Percentiles rank a stretch among this genome's conserved stretches.
These are phyloP conservation scores for Aphidius gifuensis DNA, from an alignment of 1,140 invertebrate species.

Conservation along the genomic window DNA sequence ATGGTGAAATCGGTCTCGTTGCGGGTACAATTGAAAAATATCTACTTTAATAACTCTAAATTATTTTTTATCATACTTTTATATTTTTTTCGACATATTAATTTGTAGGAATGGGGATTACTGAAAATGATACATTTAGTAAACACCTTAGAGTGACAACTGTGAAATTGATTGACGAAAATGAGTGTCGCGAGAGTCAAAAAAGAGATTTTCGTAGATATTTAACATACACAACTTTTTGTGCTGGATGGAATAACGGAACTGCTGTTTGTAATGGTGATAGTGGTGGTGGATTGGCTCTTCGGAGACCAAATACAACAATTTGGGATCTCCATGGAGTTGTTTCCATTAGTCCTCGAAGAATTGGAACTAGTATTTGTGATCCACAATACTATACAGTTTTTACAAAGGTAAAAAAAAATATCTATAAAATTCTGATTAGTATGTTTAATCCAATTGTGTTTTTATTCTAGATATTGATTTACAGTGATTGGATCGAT, in stretches of 20 bases:
- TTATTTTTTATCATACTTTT: neutral
- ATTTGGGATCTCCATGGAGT: constrained; percentile 51
- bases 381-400: constrained; percentile 48
- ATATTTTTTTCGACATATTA: neutral
- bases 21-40: constrained; percentile 34
- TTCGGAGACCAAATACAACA: constrained; percentile 29
- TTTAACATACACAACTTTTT: constrained; percentile 51
- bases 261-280: constrained; percentile 54
- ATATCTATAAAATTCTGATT: neutral
- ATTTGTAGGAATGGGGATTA: constrained; percentile 49
- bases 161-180: constrained; percentile 38
- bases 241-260: constrained; percentile 51
- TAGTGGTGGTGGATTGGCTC: constrained; percentile 50
- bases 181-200: constrained; percentile 42
- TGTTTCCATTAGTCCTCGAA: constrained; percentile 52
- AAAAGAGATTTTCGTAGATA: constrained; percentile 51
- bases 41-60: too few species aligned
- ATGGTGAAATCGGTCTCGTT: constrained; percentile 36
- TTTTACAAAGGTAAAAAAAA: constrained; percentile 49
- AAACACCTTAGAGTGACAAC: constrained; percentile 34
- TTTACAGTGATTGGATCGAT: constrained; percentile 34
- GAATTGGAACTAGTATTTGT: constrained; percentile 40
- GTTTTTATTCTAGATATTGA: constrained; percentile 29
- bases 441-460: neutral
- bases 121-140: constrained; percentile 49